Conservation (phyloP, 2,888 invertebrate genomes). For the Dusona sp. region DNA sequence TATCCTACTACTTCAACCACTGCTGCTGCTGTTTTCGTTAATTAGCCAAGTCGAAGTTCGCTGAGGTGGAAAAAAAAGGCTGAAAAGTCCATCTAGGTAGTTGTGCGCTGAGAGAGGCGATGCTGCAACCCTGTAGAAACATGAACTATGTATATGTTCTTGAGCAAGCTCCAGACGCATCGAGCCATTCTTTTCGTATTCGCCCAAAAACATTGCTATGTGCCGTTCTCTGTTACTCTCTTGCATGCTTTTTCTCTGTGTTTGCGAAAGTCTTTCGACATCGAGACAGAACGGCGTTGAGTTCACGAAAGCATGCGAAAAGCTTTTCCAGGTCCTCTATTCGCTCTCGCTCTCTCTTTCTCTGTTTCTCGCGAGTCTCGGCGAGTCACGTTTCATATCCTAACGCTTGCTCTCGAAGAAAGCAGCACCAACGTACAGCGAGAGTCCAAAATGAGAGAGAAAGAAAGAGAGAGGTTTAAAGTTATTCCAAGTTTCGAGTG, state of each 20-base stretch:
- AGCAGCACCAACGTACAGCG: conserved; percentile 49
- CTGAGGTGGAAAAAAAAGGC: conserved; percentile 59
- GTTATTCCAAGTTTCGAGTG: conserved; percentile 84
- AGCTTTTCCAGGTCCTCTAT: conserved; percentile 58
- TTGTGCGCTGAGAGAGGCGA: conserved; percentile 11
- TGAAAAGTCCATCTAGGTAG: conserved; percentile 46
- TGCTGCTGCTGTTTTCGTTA: conserved; percentile 54
- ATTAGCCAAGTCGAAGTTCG: conserved; percentile 66
- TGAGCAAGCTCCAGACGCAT: conserved; percentile 35
- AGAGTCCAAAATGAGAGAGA: conserved; percentile 49
- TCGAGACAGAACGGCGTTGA: conserved; percentile 37
- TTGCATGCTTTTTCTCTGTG: not conserved
- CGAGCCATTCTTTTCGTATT: conserved; percentile 64
- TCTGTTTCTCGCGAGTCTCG: conserved; percentile 35
- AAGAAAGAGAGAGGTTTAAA: conserved; percentile 74
- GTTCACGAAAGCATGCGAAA: conserved; percentile 54
- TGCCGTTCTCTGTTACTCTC: conserved; percentile 8
- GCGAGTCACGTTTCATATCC: conserved; percentile 47
- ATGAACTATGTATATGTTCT: conserved; percentile 21
- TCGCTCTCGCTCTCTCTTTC: not conserved
- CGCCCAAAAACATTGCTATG: conserved; percentile 38
- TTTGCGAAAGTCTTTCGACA: conserved; percentile 23
- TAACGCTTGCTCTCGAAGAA: conserved; percentile 13
- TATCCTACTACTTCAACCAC: conserved; percentile 19
- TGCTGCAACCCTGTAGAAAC: conserved; percentile 16